Conservation (phyloP, 2,113 vertebrate genomes). For the Prionailurus bengalensis region DNA sequence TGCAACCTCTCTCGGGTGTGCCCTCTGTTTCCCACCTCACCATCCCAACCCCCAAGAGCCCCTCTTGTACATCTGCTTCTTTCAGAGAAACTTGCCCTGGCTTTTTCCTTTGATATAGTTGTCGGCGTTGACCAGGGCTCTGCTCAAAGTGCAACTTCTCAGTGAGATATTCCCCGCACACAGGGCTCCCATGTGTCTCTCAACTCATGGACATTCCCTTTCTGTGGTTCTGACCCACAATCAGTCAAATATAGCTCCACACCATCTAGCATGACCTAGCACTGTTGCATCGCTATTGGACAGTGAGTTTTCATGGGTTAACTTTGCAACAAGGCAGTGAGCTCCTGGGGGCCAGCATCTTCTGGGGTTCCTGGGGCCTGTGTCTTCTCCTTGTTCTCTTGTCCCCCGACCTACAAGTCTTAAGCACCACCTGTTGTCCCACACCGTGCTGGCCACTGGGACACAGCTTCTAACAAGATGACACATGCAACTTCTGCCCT, state of each 20-base stretch:
- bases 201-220: neutral
- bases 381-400: neutral
- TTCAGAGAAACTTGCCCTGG: neutral
- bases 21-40: neutral
- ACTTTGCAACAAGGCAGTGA: neutral
- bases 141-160: neutral
- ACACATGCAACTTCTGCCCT: neutral
- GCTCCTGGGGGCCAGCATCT: neutral
- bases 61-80: rapidly evolving
- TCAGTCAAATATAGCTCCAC: neutral
- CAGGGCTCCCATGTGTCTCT: neutral
- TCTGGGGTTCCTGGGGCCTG: neutral
- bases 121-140: neutral
- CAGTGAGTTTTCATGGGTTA: too few relatives aligned
- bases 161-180: neutral
- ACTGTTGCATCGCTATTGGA: neutral
- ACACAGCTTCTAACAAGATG: neutral
- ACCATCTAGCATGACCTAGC: too few relatives aligned
- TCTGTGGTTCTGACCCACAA: too few relatives aligned
- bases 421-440: neutral
- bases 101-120: neutral
- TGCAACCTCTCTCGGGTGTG: too few relatives aligned
- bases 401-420: neutral
- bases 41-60: too few relatives aligned
- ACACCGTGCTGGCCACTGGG: neutral